Conservation (phyloP, 2,888 invertebrate genomes). For the Agriopis aurantiaria region DNA sequence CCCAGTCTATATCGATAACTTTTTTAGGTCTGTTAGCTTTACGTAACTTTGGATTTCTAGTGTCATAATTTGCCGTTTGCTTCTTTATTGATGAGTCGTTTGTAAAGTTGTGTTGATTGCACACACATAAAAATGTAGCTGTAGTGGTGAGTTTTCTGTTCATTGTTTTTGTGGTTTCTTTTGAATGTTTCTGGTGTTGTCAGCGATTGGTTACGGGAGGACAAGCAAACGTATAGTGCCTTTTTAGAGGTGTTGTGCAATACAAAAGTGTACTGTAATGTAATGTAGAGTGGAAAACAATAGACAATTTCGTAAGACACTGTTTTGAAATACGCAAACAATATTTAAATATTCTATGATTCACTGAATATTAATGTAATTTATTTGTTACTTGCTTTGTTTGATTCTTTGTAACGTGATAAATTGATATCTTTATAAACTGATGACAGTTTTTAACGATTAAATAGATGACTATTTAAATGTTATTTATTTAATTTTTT, state of each 20-base stretch:
- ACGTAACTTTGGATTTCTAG: slow-evolving; percentile 28
- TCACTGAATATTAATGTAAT: slow-evolving; percentile 44
- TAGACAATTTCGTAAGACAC: slow-evolving; percentile 52
- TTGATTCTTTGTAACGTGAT: slow-evolving; percentile 25
- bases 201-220: slow-evolving; percentile 36
- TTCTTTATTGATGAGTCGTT: slow-evolving; percentile 25
- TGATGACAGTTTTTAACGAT: neutral
- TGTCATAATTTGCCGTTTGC: slow-evolving; percentile 24
- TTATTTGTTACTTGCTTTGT: slow-evolving; percentile 29
- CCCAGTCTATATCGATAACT: slow-evolving; percentile 13
- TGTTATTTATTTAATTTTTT: neutral
- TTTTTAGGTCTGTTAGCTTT: slow-evolving; percentile 22
- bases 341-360: slow-evolving; percentile 50
- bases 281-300: slow-evolving; percentile 52
- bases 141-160: slow-evolving; percentile 1
- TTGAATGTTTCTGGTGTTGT: slow-evolving; percentile 54
- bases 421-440: neutral
- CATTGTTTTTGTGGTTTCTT: slow-evolving; percentile 57
- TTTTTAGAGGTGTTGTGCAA: slow-evolving; percentile 37
- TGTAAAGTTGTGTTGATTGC: slow-evolving; percentile 2
- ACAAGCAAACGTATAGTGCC: slow-evolving; percentile 16
- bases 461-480: too few relatives aligned
- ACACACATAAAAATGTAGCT: neutral
- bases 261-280: slow-evolving; percentile 38
- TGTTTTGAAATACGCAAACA: slow-evolving; percentile 45